phyloP scores from a whole-genome alignment of 2,888 invertebrate genomes.

The Yponomeuta plumbellus region DNA sequence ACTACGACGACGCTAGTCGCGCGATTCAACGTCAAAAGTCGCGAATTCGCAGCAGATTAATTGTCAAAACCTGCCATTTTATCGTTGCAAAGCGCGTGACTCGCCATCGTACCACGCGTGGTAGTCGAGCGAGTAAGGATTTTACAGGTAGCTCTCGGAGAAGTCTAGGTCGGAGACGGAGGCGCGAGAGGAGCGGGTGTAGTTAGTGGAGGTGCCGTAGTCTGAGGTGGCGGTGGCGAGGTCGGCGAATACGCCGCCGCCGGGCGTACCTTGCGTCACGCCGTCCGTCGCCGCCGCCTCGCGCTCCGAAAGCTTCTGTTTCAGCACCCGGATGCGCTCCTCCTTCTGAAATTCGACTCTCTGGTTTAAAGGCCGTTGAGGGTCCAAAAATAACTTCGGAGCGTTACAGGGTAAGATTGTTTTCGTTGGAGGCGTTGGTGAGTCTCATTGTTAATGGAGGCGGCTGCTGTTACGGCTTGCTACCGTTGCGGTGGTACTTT shows the following conservation, averaged over 20 bases:
- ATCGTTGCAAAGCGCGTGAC: too few relatives aligned
- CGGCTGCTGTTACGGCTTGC: too few relatives aligned
- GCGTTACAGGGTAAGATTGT: not conserved
- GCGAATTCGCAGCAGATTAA: too few relatives aligned
- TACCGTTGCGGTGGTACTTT: too few relatives aligned
- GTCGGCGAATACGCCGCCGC: constrained; percentile 81
- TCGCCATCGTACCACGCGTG: too few relatives aligned
- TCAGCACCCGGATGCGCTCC: constrained; percentile 88
- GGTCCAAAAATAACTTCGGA: too few relatives aligned
- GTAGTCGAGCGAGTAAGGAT: not conserved
- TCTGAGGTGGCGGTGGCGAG: constrained; percentile 88
- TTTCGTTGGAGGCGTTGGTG: not conserved
- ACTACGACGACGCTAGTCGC: too few relatives aligned
- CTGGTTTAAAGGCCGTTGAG: too few relatives aligned
- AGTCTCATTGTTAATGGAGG: too few relatives aligned
- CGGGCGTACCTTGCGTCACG: constrained; percentile 85
- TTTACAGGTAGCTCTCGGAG: constrained; percentile 89
- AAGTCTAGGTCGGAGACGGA: constrained; percentile 92
- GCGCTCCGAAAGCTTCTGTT: constrained; percentile 87
- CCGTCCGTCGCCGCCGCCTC: constrained; percentile 78
- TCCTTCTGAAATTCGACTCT: constrained; percentile 83
- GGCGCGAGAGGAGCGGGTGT: constrained; percentile 88
- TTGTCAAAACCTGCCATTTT: too few relatives aligned
- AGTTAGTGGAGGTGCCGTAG: constrained; percentile 85
- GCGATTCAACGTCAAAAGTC: too few relatives aligned